phyloP scores from a whole-genome alignment of 2,888 invertebrate species.

The Rapana venosa region DNA sequence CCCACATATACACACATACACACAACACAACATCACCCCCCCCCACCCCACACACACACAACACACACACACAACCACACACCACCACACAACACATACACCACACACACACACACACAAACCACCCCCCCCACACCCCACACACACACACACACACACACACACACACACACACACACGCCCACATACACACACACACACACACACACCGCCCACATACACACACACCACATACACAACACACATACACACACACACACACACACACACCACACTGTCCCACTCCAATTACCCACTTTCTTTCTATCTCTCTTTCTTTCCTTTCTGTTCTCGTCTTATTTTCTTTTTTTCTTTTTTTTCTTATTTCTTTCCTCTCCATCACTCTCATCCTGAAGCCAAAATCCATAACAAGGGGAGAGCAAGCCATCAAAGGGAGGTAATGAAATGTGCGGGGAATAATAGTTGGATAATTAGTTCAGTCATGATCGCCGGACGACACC shows the following conservation, averaged over 20 bases:
- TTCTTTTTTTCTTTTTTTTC: neutral
- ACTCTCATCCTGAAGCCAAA: conserved; percentile 10
- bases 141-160: conserved; percentile 13
- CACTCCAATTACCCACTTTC: neutral
- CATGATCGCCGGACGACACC: conserved; percentile 5
- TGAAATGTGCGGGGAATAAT: conserved; percentile 38
- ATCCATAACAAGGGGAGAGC: conserved; percentile 29
- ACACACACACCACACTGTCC: neutral
- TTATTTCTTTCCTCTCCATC: neutral
- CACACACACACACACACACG: neutral
- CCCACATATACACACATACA: neutral
- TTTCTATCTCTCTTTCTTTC: neutral
- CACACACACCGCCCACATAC: neutral
- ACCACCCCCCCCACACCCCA: neutral
- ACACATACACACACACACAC: conserved; percentile 1
- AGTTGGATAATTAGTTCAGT: conserved; percentile 34
- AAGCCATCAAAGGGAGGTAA: conserved; percentile 41
- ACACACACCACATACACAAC: neutral
- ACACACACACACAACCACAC: neutral
- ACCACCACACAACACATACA: neutral
- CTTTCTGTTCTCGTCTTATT: neutral
- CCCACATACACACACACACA: conserved; percentile 5
- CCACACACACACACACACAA: neutral
- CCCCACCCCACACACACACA: neutral
- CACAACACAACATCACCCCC: neutral